Base-by-base conservation (phyloP, 1,140 invertebrate species). In the Drosophila baimaii region DNA sequence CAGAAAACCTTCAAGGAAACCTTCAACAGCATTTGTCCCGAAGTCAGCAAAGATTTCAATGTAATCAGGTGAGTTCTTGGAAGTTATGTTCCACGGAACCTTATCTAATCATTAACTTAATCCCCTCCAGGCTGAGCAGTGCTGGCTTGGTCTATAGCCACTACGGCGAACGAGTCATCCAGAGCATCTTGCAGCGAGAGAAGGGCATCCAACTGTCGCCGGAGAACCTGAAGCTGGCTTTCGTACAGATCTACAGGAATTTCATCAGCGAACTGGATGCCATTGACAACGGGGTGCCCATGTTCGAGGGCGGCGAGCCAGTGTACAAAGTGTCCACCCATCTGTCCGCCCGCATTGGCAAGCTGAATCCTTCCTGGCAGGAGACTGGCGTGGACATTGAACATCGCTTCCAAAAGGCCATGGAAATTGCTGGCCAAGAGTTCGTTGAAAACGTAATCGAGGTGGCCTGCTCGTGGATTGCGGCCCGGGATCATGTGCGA, bases 201-300 rank as follows among this genome's bases (percentile, higher is more conserved):
- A 92, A 93, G 49, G 71, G 88, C 27, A 17, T 83, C 21, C 47
- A 79, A 41, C 64, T 95, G 10, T 92, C 90, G 2, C 81, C 92
- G 70, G 88, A 94, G 2, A 93, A 94, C 47, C 76, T 95, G 4
- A 92, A 94, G 58, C 80, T 92, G 9, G 92, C 98, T n/a, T 99
- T 95, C 90, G 93, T 95, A 61, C 95, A 96, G 91, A 93, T 99
- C 1, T 99, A 99, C 93, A 95, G 97, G 65, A 94, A 94, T 54
- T 97, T 99, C 65, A 95, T 99, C 19, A 95, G 97, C 93, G 98
- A 99, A 94, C 94, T 99, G 64, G 99, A 99, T 93, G 98, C 95
- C 6, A 97, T 99, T 64, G 99, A 99, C 92, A 99, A 99, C 94
- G 98, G 98, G 19, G 93, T 99, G 19, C 94, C 94, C 0, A 96